Evolutionary conservation across 1,140 invertebrate genomes (phyloP), one percentile per base, ranked within the genome.

Genomic region (Aphis gossypii): DNA sequence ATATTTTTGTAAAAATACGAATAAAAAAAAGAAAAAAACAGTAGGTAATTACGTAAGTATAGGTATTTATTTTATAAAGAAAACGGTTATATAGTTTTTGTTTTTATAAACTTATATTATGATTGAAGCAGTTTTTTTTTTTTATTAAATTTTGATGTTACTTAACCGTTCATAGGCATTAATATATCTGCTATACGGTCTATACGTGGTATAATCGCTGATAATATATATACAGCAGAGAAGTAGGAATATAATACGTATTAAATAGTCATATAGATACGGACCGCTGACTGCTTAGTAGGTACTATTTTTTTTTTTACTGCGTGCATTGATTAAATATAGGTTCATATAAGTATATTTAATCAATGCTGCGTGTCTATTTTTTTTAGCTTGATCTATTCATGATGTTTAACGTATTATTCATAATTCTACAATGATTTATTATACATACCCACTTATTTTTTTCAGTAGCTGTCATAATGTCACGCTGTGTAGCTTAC

Each of bases 351-450:
- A 41, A 41, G 38, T 41, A 41, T 41, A 41, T 41, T 41, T 41
- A 41, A 41, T 41, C 38, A 41, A 41, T 88, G 14, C 23, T 89
- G 38, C 9, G 4, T 11, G n/a, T 38, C 18, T 88, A 14, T 51
- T 51, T 51, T 51, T 89, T 89, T 89, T 38, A 88, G 21, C 54
- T 35, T 51, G 5, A 38, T 89, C n/a, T 38, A 89, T 89, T 89
- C 14, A 51, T 51, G 2, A 4, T 51, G 20, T 38, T 54, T 14
- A 54, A 54, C 51, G 51, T 88, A 87, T 41, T 51, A 38, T 88
- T 41, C 23, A 54, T 1, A 35, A 38, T 54, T 35, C 38, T 21
- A 89, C 38, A n/a, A 38, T 89, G 25, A 89, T 51, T 89, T 54
- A 21, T 48, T 35, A 21, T 88, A 35, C 20, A 48, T 87, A 23